A percentile compares a stretch with the other conserved stretches of the same genome.
Conservation (phyloP, 2,113 vertebrate genomes). For the Leucoraja erinaceus region DNA sequence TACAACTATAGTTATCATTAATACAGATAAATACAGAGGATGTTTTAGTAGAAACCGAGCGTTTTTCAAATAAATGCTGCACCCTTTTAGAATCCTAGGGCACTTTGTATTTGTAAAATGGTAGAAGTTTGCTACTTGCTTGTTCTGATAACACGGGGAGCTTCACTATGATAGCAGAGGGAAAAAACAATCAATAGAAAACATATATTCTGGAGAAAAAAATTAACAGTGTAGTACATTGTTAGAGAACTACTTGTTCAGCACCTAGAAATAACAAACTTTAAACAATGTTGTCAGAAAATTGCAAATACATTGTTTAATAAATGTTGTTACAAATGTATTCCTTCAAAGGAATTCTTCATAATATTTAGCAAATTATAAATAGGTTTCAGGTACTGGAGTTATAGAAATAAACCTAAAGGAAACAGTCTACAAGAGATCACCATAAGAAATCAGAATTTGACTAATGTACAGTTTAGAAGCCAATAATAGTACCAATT, state of each 20-base stretch:
- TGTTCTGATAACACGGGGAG: background rate
- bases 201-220: slow-evolving; percentile 19
- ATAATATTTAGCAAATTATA: background rate
- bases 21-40: background rate
- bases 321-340: slow-evolving; percentile 1
- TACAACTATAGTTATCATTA: background rate
- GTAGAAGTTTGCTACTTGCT: background rate
- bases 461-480: background rate
- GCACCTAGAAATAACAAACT: background rate
- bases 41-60: background rate
- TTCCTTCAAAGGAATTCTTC: background rate
- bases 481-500: background rate
- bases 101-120: slow-evolving; percentile 13
- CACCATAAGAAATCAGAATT: background rate
- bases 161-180: background rate
- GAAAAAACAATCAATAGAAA: slow-evolving; percentile 4
- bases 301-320: slow-evolving; percentile 20
- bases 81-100: background rate
- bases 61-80: background rate
- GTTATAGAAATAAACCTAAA: background rate
- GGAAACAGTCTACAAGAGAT: background rate
- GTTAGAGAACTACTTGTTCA: slow-evolving; percentile 5
- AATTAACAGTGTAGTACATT: slow-evolving; percentile 28
- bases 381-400: slow-evolving; percentile 4
- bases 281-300: slow-evolving; percentile 14